These are phyloP conservation scores for Ernsta delagoae DNA, from an alignment of 2,888 invertebrate genomes.

Conservation along the genomic window DNA sequence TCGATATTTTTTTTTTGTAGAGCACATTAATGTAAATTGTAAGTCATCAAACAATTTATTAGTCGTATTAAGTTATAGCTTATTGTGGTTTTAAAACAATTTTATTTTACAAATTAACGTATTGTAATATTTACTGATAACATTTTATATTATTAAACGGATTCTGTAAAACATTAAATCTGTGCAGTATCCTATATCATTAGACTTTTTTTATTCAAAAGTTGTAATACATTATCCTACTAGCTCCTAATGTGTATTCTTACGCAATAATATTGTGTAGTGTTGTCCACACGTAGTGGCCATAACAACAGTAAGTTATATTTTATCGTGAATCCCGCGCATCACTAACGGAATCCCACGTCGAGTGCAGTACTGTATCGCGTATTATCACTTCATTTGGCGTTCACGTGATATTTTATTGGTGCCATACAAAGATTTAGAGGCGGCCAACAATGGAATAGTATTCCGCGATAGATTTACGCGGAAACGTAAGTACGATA, in stretches of 20 bases:
- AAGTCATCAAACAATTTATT: not conserved
- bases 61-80: too few relatives aligned
- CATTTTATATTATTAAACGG: too few relatives aligned
- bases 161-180: too few relatives aligned
- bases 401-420: slow-evolving; percentile 70
- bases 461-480: slow-evolving; percentile 56
- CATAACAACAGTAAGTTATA: too few relatives aligned
- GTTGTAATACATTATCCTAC: too few relatives aligned
- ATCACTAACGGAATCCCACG: slow-evolving; percentile 55
- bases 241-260: too few relatives aligned
- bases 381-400: slow-evolving; percentile 76
- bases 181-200: too few relatives aligned
- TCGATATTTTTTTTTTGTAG: not conserved
- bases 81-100: slow-evolving; percentile 60
- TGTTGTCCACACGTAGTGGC: too few relatives aligned
- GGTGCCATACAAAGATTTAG: slow-evolving; percentile 67
- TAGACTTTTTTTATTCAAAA: too few relatives aligned
- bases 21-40: not conserved
- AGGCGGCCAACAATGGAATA: slow-evolving; percentile 62
- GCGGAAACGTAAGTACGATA: slow-evolving; percentile 52
- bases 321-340: slow-evolving; percentile 32
- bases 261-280: too few relatives aligned
- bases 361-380: slow-evolving; percentile 58
- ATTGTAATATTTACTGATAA: too few relatives aligned
- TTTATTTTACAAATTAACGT: too few relatives aligned